phyloP scores from a whole-genome alignment of 2,888 invertebrate species.

The Gari tellinella region DNA sequence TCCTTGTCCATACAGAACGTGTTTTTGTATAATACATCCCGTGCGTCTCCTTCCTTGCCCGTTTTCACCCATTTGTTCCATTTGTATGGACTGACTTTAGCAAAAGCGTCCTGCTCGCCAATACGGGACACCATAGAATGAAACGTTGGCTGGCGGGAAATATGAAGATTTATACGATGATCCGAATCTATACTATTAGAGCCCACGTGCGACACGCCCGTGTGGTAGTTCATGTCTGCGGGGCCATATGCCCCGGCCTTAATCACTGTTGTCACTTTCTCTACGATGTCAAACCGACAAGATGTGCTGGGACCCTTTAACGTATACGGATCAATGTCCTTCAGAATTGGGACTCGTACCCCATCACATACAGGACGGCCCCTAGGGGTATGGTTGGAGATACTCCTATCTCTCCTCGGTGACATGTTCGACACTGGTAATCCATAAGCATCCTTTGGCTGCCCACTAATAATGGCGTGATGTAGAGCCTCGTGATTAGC shows the following conservation, averaged over 20 bases:
- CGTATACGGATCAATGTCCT: conserved; percentile 36
- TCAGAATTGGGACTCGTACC: conserved; percentile 42
- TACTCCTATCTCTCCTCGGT: conserved; percentile 1
- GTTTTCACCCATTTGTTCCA: conserved; percentile 55
- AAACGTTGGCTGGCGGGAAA: conserved; percentile 51
- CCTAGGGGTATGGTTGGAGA: not conserved
- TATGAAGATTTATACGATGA: conserved; percentile 3
- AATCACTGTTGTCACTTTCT: conserved; percentile 48
- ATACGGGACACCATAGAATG: conserved; percentile 8
- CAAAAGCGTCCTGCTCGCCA: conserved; percentile 8
- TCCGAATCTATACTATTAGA: not conserved
- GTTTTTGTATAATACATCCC: conserved; percentile 65
- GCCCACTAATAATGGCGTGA: not conserved
- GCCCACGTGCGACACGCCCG: conserved; percentile 1
- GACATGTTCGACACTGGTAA: conserved; percentile 22
- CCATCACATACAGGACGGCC: conserved; percentile 17
- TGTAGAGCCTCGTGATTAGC: too few relatives aligned
- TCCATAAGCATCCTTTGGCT: conserved; percentile 37
- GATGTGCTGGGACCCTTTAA: conserved; percentile 18
- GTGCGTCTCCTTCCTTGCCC: conserved; percentile 50
- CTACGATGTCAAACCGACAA: conserved; percentile 58
- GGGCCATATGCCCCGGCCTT: conserved; percentile 46
- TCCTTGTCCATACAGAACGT: conserved; percentile 51
- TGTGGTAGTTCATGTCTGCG: not conserved
- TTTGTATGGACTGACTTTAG: conserved; percentile 45